Conservation (phyloP, 1,140 invertebrate genomes). For the Cherax quadricarinatus region DNA sequence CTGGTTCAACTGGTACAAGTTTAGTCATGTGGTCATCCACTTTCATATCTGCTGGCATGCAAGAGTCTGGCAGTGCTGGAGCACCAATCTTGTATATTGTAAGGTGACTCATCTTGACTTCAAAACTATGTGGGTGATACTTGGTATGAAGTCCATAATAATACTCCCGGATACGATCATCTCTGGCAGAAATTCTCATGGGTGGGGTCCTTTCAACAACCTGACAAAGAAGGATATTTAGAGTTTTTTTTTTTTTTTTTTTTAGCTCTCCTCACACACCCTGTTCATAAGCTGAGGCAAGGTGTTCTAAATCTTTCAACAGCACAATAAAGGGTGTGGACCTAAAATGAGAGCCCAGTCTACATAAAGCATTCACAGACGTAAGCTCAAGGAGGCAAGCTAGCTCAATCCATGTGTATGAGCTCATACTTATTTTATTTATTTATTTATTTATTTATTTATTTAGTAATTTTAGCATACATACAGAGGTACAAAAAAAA, state of each 20-base stretch:
- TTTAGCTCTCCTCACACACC: background rate
- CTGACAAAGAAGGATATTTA: slow-evolving; percentile 77
- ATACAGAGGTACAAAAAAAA: no score
- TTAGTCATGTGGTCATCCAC: slow-evolving; percentile 94
- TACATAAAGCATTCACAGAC: no score
- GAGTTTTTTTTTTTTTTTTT: background rate
- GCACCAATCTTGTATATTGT: slow-evolving; percentile 96
- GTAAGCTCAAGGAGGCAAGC: no score
- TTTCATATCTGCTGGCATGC: slow-evolving; percentile 97
- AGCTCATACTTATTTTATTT: no score
- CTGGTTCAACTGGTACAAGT: slow-evolving; percentile 84
- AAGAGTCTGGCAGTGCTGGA: slow-evolving; percentile 93
- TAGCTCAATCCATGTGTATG: no score
- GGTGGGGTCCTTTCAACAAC: slow-evolving; percentile 89
- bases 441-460: no score
- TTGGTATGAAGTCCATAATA: slow-evolving; percentile 93
- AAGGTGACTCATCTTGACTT: slow-evolving; percentile 77
- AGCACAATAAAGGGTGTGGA: no score
- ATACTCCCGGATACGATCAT: slow-evolving; percentile 92
- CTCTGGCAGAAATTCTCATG: slow-evolving; percentile 85
- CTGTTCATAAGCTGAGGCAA: background rate
- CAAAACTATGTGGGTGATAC: slow-evolving; percentile 82
- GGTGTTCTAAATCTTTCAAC: no score
- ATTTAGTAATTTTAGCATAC: no score
- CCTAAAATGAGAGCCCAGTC: no score